phyloP scores from a whole-genome alignment of 1,140 invertebrate species.

The Cydia pomonella region DNA sequence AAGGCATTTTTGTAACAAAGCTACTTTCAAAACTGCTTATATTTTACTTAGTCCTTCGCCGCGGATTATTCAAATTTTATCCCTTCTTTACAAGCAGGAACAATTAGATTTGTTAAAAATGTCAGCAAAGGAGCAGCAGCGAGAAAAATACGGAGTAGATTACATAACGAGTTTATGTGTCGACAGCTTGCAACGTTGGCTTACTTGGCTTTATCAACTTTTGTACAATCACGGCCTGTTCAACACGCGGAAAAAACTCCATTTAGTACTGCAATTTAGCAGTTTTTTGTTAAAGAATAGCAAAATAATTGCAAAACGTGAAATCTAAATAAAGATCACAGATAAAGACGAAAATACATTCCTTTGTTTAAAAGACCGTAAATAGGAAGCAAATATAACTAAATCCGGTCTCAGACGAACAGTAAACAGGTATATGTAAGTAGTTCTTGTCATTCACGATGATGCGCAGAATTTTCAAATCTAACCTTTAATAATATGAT shows the following conservation, averaged over 20 bases:
- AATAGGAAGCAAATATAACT: too few species aligned
- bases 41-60: not conserved
- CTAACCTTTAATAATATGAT: too few species aligned
- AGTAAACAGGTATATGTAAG: too few species aligned
- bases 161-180: not conserved
- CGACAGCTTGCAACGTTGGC: not conserved
- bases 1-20: too few species aligned
- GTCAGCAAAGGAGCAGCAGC: not conserved
- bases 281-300: not conserved
- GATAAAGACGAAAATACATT: too few species aligned
- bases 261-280: not conserved
- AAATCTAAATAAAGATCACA: too few species aligned
- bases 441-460: too few species aligned
- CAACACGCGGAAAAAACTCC: not conserved
- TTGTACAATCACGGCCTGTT: not conserved
- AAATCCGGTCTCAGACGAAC: too few species aligned
- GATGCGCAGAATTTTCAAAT: too few species aligned
- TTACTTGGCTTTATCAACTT: not conserved
- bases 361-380: too few species aligned
- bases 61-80: not conserved
- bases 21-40: too few species aligned
- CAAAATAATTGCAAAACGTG: not conserved
- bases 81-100: not conserved
- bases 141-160: not conserved
- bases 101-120: slow-evolving; percentile 8